Evolutionary conservation across 2,113 vertebrate genomes (phyloP), one percentile per base, ranked within the genome.

Genomic region (Chionis minor): DNA sequence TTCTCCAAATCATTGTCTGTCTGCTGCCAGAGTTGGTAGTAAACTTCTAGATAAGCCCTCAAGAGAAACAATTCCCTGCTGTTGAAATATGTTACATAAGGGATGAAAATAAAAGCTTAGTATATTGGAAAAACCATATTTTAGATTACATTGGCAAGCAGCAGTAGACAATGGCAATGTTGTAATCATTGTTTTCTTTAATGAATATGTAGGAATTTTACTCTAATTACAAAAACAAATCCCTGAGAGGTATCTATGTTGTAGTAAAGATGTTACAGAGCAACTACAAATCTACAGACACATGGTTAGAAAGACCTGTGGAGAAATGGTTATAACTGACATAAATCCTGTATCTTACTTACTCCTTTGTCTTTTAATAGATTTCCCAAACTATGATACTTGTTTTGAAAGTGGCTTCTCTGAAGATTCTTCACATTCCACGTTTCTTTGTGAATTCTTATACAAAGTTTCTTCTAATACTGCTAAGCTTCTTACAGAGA

Each of bases 391-490:
- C 91, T 97, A 98, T 74, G 99, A 99, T 71, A 95, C 92, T 92
- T 95, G 98, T 94, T 98, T 96, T 35, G 98, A 99, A 93, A 98
- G 95, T 62, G 90, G 97, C 51, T 97, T 97, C 72, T 96, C 92
- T 85, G 98, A 98, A 14, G 98, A 99, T 27, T 88, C 94, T 32
- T 95, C 97, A 9, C 97, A 95, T 78, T 95, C 97, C n/a, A 96
- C 94, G 69, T 99, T 99, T 97, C 98, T 99, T 94, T 99, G 99
- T 88, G 99, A 99, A 84, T 99, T 99, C 98, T 97, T 99, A 81
- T 99, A 99, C 96, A 98, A 99, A 95, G 98, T 98, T 91, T 95
- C 98, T 22, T 88, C 98, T n/a, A 97, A 97, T 85, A 93, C 94
- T 3, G 65, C 97, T 66, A 99, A 99, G 95, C 79, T 97, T 20